phyloP scores from a whole-genome alignment of 1,140 invertebrate genomes.

The Steinernema khuongi region DNA sequence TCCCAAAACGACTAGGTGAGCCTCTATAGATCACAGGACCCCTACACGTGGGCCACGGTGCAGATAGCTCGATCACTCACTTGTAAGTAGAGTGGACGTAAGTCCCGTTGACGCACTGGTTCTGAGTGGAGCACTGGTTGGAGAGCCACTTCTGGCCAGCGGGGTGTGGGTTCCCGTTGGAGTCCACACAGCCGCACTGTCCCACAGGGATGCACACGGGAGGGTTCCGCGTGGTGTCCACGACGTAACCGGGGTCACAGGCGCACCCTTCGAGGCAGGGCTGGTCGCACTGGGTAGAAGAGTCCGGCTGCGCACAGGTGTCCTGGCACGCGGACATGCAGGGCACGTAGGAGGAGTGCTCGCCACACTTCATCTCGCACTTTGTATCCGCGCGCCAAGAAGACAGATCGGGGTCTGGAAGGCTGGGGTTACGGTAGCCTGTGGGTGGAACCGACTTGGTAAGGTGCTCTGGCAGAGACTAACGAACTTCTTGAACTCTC shows the following conservation, averaged over 20 bases:
- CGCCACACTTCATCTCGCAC: constrained; percentile 25
- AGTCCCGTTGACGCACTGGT: constrained; percentile 30
- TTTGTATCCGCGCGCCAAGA: constrained; percentile 17
- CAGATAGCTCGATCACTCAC: background rate
- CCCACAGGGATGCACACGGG: constrained; percentile 32
- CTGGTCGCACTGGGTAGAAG: constrained; percentile 22
- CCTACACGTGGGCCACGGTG: no score
- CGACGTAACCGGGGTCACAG: constrained; percentile 34
- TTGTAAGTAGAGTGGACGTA: background rate
- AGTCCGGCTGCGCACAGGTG: constrained; percentile 32
- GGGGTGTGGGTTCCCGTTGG: constrained; percentile 24
- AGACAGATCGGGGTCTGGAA: constrained; percentile 13
- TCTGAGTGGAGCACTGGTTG: constrained; percentile 23
- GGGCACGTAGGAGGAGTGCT: constrained; percentile 21
- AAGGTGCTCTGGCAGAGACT: constrained; percentile 23
- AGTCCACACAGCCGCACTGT: constrained; percentile 30
- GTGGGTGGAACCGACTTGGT: background rate
- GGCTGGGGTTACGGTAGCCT: background rate
- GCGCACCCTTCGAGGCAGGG: constrained; percentile 37
- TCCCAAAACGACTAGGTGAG: no score
- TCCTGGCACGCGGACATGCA: constrained; percentile 37
- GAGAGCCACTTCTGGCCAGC: constrained; percentile 28
- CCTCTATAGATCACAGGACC: no score
- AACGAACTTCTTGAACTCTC: constrained; percentile 22
- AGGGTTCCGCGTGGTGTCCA: constrained; percentile 26